Evolutionary conservation across 2,113 vertebrate genomes (phyloP).

Genomic region (Eptatretus burgeri): DNA sequence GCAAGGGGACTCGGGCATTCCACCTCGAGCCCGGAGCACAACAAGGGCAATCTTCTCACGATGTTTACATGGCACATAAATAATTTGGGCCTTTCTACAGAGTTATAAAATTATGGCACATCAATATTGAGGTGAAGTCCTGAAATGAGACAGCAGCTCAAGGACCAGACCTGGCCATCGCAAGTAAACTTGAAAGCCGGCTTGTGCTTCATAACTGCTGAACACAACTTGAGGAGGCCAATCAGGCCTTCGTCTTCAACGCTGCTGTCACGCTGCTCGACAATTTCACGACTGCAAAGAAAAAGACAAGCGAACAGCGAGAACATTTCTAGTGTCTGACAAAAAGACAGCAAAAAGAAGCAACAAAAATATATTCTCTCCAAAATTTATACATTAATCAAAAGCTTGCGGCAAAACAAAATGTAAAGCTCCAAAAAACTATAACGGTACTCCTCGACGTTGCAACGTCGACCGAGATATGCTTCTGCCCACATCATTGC

Average conservation of each 20-base stretch:
- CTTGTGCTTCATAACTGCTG: conserved; percentile 90
- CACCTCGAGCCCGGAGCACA: too few relatives aligned
- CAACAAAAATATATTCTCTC: background rate
- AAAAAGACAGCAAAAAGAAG: background rate
- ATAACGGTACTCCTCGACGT: too few relatives aligned
- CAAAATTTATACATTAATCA: background rate
- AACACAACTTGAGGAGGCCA: conserved; percentile 56
- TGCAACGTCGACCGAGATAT: too few relatives aligned
- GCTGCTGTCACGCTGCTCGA: conserved; percentile 80
- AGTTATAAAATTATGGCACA: background rate
- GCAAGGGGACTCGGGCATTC: too few relatives aligned
- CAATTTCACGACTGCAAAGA: conserved; percentile 47
- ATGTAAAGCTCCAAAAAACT: too few relatives aligned
- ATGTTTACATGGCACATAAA: too few relatives aligned
- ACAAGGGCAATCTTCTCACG: too few relatives aligned
- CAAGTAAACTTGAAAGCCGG: conserved; percentile 90
- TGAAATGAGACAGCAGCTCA: background rate
- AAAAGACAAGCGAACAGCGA: background rate
- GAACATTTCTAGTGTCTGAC: background rate
- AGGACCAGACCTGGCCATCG: conserved; percentile 15
- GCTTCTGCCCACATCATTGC: too few relatives aligned
- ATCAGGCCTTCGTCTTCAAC: conserved; percentile 82
- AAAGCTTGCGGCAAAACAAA: too few relatives aligned
- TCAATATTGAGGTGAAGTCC: background rate
- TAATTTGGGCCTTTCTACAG: background rate